Conservation (phyloP, 2,888 invertebrate species). For the Plagodis dolabraria region DNA sequence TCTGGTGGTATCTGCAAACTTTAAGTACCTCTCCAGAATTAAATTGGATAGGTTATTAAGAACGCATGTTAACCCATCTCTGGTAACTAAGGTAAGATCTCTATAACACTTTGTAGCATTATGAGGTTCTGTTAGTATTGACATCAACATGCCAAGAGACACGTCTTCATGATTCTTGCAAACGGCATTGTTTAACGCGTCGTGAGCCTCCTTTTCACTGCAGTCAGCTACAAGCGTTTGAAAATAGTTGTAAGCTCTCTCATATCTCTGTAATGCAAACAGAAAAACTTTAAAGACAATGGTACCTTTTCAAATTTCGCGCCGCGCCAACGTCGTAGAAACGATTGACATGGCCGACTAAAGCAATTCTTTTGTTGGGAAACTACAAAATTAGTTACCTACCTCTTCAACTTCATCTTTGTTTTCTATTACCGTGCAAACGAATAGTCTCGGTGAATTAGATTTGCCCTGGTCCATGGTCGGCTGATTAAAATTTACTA, state of each 20-base stretch:
- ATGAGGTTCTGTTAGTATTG: constrained; percentile 93
- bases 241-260: constrained; percentile 91
- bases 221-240: constrained; percentile 92
- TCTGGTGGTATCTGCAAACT: constrained; percentile 92
- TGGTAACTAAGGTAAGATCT: constrained; percentile 94
- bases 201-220: constrained; percentile 97
- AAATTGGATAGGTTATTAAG: constrained; percentile 92
- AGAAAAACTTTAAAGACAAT: constrained; percentile 41
- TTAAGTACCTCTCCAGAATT: constrained; percentile 94
- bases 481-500: constrained; percentile 74
- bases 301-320: constrained; percentile 64
- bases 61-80: constrained; percentile 94
- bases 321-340: constrained; percentile 76
- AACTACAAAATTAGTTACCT: constrained; percentile 81
- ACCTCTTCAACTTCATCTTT: constrained; percentile 97
- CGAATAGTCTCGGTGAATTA: constrained; percentile 90
- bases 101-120: constrained; percentile 94
- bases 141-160: constrained; percentile 94
- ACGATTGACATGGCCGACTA: constrained; percentile 81
- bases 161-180: constrained; percentile 97
- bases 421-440: constrained; percentile 92
- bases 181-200: constrained; percentile 94
- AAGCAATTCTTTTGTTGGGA: constrained; percentile 79
- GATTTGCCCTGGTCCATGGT: constrained; percentile 86
- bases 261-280: constrained; percentile 91